A percentile compares a stretch with the other conserved stretches of the same genome.
These are phyloP conservation scores for Hydrophis major DNA, from an alignment of 2,797 vertebrate genomes.

Conservation along the genomic window DNA sequence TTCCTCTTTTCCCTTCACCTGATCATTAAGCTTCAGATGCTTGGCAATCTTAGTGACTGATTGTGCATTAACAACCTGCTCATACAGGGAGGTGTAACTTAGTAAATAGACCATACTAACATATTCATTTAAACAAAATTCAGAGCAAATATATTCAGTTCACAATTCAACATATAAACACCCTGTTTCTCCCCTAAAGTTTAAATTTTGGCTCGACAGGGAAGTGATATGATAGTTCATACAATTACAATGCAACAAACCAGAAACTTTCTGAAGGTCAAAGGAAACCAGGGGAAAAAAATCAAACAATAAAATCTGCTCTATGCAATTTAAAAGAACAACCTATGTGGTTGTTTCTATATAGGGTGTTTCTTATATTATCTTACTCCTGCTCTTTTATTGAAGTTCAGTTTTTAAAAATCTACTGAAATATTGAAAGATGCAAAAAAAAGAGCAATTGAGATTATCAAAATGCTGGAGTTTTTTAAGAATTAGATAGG, in stretches of 20 bases:
- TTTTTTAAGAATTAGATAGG: not conserved
- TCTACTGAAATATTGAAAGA: not conserved
- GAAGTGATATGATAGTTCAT: slow-evolving; percentile 46
- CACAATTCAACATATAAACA: slow-evolving; percentile 58
- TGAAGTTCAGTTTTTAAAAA: slow-evolving; percentile 26
- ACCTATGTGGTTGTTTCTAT: not conserved
- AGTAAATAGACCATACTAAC: slow-evolving; percentile 64
- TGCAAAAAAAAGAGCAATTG: not conserved
- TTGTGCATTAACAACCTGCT: slow-evolving; percentile 74
- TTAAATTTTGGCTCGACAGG: slow-evolving; percentile 61
- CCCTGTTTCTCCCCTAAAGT: slow-evolving; percentile 50
- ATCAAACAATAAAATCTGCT: slow-evolving; percentile 27
- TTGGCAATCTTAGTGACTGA: slow-evolving; percentile 71
- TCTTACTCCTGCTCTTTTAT: not conserved
- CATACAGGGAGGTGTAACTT: slow-evolving; percentile 61
- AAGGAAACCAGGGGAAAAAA: slow-evolving; percentile 14
- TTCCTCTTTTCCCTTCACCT: slow-evolving; percentile 71
- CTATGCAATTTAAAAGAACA: slow-evolving; percentile 28
- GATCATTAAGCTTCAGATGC: slow-evolving; percentile 72
- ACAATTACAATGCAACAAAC: slow-evolving; percentile 61
- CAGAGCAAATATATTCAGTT: slow-evolving; percentile 63
- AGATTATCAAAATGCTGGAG: not conserved
- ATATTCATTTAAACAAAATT: slow-evolving; percentile 60
- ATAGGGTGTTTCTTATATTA: not conserved
- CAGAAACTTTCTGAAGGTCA: slow-evolving; percentile 57